Evolutionary conservation across 2,888 invertebrate genomes (phyloP).

Genomic region (Branchellion lobata): DNA sequence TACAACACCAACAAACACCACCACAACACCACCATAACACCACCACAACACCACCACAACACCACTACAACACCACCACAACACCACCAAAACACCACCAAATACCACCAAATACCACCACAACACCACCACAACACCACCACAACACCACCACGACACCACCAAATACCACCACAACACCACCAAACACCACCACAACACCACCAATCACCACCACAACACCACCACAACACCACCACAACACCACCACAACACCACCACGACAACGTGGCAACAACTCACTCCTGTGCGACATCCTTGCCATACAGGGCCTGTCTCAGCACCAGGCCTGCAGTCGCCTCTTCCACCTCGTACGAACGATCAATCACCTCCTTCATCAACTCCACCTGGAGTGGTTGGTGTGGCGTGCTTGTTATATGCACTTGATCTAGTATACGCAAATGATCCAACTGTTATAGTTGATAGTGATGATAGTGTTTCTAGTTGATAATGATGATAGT

Average conservation of each 20-base stretch:
- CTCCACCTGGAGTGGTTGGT: conserved; percentile 63
- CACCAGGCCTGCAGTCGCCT: conserved; percentile 78
- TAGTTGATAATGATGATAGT: too few species aligned
- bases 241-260: background rate
- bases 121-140: background rate
- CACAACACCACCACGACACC: background rate
- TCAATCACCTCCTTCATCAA: conserved; percentile 88
- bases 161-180: background rate
- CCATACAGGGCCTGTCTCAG: conserved; percentile 75
- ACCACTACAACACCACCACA: background rate
- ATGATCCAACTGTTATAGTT: too few species aligned
- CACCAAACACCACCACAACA: background rate
- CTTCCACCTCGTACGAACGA: conserved; percentile 79
- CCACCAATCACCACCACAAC: background rate
- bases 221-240: background rate
- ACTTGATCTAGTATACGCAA: too few species aligned
- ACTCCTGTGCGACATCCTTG: conserved; percentile 50
- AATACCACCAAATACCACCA: background rate
- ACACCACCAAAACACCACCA: background rate
- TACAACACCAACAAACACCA: background rate
- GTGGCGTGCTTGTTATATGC: too few species aligned
- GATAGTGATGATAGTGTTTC: too few species aligned
- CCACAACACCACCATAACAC: background rate
- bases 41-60: background rate
- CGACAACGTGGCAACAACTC: background rate